Conservation (phyloP, 2,797 vertebrate genomes). For the Etheostoma nigrum region DNA sequence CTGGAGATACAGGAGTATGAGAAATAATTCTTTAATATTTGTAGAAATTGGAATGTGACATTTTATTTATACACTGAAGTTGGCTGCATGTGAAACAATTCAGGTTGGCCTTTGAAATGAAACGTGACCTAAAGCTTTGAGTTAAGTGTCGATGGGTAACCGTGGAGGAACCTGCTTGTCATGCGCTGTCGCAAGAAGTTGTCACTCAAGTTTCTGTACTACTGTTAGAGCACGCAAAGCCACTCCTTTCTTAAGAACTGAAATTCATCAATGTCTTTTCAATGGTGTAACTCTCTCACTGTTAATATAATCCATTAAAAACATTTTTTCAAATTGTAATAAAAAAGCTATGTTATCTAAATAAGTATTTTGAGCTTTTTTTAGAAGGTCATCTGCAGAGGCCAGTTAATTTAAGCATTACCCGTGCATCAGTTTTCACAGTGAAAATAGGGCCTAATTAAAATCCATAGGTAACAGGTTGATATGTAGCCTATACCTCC, state of each 20-base stretch:
- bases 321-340: background rate
- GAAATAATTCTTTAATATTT: conserved; percentile 8
- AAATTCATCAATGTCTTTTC: conserved; percentile 36
- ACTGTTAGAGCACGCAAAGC: conserved; percentile 68
- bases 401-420: background rate
- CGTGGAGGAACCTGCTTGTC: conserved; percentile 84
- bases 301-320: conserved; percentile 1
- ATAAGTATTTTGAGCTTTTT: conserved; percentile 5
- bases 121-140: conserved; percentile 75
- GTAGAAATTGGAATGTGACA: too few relatives aligned
- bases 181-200: conserved; percentile 86
- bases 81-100: background rate
- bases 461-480: conserved; percentile 64
- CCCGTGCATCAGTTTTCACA: background rate
- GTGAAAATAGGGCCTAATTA: conserved; percentile 1
- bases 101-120: conserved; percentile 52
- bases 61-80: background rate
- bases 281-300: background rate
- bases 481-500: conserved; percentile 2
- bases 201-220: conserved; percentile 85
- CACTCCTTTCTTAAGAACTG: conserved; percentile 78
- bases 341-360: background rate
- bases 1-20: conserved; percentile 6
- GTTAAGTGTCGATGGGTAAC: conserved; percentile 59
- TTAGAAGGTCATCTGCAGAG: background rate